Conservation (phyloP, 2,113 vertebrate genomes). For the Puma concolor region DNA sequence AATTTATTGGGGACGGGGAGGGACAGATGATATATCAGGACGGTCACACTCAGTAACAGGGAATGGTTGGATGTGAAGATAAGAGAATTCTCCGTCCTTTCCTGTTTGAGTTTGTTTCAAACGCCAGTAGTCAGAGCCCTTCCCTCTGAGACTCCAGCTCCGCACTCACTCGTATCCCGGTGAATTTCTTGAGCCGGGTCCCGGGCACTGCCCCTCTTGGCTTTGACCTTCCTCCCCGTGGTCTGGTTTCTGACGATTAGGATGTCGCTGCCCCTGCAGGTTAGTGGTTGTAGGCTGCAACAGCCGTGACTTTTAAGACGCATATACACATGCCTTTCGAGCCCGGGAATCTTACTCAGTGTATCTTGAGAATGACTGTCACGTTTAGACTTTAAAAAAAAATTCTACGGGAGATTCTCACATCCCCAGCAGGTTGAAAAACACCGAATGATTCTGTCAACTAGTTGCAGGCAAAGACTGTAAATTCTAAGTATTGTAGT, state of each 20-base stretch:
- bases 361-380: accelerated
- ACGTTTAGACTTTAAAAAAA: background rate
- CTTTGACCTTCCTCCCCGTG: background rate
- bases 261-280: background rate
- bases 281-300: accelerated
- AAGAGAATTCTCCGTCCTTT: background rate
- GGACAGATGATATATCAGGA: background rate
- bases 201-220: accelerated
- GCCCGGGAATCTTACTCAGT: background rate
- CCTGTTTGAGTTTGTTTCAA: background rate
- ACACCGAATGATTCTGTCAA: accelerated
- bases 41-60: accelerated
- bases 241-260: accelerated
- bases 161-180: accelerated
- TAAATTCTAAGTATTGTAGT: accelerated
- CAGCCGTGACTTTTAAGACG: accelerated
- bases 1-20: accelerated
- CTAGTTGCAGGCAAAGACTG: accelerated
- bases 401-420: background rate
- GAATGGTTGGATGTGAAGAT: accelerated
- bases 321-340: accelerated
- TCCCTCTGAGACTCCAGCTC: accelerated
- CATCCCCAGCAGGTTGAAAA: accelerated
- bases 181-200: accelerated
- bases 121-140: background rate